Evolutionary conservation across 2,888 invertebrate species (phyloP), one percentile per base, ranked within the genome.

Genomic region (Anaspis maculata): DNA sequence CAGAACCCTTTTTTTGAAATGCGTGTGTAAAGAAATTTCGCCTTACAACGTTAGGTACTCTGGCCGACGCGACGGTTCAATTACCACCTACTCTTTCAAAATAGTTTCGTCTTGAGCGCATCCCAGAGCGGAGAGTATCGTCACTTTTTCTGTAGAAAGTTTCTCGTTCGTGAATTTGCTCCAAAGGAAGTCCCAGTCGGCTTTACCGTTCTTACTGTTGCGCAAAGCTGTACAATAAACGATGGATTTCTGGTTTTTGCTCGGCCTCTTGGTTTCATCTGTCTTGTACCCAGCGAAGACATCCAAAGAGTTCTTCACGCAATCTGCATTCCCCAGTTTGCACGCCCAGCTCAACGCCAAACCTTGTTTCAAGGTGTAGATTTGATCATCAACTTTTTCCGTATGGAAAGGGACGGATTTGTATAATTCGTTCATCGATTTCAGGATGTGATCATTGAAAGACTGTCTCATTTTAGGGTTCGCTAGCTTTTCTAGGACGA

Each of bases 401-500:
- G 6, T 19, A 19, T 5, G 6, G 9, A 6, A 19, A 19, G 19
- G 19, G 9, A 19, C 19, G 5, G 19, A 19, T 6, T 5, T 9
- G 19, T 19, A 19, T 5, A 19, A 9, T 6, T 19, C 9, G 9
- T 9, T 9, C 19, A 19, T 19, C 19, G 9, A 19, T 6, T 19
- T 9, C 19, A 5, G 19, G 9, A 19, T 9, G 9, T 19, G 19
- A 19, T 19, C n/a, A n/a, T n/a, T n/a, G n/a, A n/a, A n/a, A n/a
- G n/a, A n/a, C n/a, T n/a, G n/a, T n/a, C n/a, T n/a, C n/a, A n/a
- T n/a, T n/a, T n/a, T n/a, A n/a, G n/a, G n/a, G n/a, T n/a, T n/a
- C n/a, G n/a, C n/a, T n/a, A n/a, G n/a, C n/a, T n/a, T 34, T 13
- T 34, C 30, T 22, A 52, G 23, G 22, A 55, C 21, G 32, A 37